Base-by-base conservation (phyloP, 2,888 invertebrate species). In the Kuschelorhynchus macadamiae region DNA sequence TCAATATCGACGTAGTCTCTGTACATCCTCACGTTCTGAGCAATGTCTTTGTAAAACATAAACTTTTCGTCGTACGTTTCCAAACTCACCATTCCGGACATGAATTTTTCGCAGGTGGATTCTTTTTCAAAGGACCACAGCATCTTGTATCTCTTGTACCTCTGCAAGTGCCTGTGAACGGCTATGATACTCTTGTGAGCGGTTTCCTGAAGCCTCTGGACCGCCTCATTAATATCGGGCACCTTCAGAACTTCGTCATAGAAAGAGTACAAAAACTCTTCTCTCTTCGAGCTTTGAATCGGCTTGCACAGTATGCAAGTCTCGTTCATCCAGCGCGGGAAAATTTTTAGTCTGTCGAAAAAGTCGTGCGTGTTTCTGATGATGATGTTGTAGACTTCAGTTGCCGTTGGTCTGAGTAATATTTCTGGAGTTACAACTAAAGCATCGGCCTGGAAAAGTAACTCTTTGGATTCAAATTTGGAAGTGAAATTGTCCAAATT, bases 291-390 rank as follows among this genome's bases (percentile, higher is more conserved):
- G 7, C 88, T 83, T 72, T 84, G 85, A 71, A 90, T 88, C 0
- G 91, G 89, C 0, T 88, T 86, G 67, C 93, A 92, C 39, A 90
- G 87, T 0, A 93, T 79, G 77, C 96, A 96, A 0, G 92, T 92
- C 9, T 90, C 90, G 75, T 89, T 86, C 92, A 94, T 92, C 96
- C 96, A 97, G 7, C 96, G 89, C 0, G 92, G 88, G 78, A 96
- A 93, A 0, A 86, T 82, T 75, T 91, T 92, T 4, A 94, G 81
- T 67, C 92, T 89, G 70, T 91, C 91, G 1, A 95, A 83, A 77
- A 93, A 91, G 80, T 95, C 92, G 75, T 91, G 90, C 12, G 92
- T 87, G 74, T 90, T 89, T 74, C 90, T 89, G 11, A 93, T 85
- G 12, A 95, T 88, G 21, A 92, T 90, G 71, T 91, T 92, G 80